Evolutionary conservation across 1,140 invertebrate species (phyloP).

Genomic region (Nomia melanderi): DNA sequence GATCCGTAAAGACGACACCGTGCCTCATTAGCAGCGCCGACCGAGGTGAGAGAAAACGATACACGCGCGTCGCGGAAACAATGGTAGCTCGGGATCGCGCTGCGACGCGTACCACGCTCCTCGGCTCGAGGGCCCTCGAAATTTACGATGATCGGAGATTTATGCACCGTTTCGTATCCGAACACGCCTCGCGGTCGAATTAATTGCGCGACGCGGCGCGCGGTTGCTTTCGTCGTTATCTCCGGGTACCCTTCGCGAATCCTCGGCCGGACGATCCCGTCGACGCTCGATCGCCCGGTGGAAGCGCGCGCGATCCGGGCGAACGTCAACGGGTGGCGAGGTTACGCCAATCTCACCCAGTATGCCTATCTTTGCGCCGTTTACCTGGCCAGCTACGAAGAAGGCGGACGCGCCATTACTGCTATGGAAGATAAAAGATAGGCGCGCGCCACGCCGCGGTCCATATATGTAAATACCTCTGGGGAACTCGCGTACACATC

Average conservation of each 20-base stretch:
- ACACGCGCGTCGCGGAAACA: constrained; percentile 12
- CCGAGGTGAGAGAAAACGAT: constrained; percentile 47
- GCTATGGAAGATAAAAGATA: constrained; percentile 73
- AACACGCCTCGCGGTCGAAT: constrained; percentile 32
- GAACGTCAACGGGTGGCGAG: constrained; percentile 34
- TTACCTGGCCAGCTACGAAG: constrained; percentile 59
- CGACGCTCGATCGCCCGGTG: background rate
- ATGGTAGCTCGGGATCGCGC: constrained; percentile 17
- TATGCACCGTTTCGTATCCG: constrained; percentile 31
- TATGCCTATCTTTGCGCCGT: constrained; percentile 63
- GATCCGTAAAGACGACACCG: constrained; percentile 60
- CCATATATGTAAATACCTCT: constrained; percentile 80
- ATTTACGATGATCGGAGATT: constrained; percentile 48
- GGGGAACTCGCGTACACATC: constrained; percentile 74
- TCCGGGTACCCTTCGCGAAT: background rate
- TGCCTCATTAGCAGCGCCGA: constrained; percentile 49
- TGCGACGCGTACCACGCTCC: background rate
- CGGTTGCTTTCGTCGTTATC: constrained; percentile 23
- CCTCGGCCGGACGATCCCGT: background rate
- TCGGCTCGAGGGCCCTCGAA: background rate
- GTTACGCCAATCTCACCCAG: constrained; percentile 61
- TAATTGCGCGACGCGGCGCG: constrained; percentile 12
- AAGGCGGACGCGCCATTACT: constrained; percentile 71
- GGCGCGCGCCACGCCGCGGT: constrained; percentile 66
- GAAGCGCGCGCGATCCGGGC: background rate